phyloP scores from a whole-genome alignment of 35 echinoderm and acorn worm genomes.

The Ophioderma brevispina region DNA sequence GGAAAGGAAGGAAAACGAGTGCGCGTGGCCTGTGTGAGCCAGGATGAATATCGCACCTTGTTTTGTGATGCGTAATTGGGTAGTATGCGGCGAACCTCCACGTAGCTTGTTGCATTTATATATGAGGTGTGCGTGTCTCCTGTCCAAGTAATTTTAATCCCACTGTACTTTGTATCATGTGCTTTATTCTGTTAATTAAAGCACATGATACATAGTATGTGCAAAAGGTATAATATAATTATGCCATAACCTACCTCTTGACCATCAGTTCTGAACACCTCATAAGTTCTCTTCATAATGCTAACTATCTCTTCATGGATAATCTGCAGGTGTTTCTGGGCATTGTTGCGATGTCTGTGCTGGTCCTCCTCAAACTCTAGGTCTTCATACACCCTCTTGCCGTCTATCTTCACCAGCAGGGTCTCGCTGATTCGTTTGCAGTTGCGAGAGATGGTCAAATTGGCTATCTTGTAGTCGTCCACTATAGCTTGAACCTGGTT shows the following conservation, averaged over 20 bases:
- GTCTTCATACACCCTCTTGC: conserved; percentile 91
- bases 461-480: conserved; percentile 99
- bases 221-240: no score
- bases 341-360: conserved; percentile 77
- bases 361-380: conserved; percentile 99
- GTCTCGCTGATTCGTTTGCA: conserved; percentile 98
- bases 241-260: conserved; percentile 95
- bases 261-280: conserved; percentile 97
- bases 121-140: no score
- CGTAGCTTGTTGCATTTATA: no score
- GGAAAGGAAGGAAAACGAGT: no score
- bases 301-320: conserved; percentile 94
- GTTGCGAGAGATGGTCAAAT: conserved; percentile 92
- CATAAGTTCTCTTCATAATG: conserved; percentile 95
- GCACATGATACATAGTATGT: no score
- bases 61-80: no score
- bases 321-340: conserved; percentile 77
- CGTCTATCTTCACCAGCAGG: conserved; percentile 88
- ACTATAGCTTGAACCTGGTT: conserved; percentile 88
- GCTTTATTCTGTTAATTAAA: no score
- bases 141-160: no score
- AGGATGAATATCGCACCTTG: no score
- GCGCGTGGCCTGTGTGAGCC: no score
- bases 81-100: no score
- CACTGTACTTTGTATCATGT: no score